Evolutionary conservation across 2,797 vertebrate genomes (phyloP).

Genomic region (Melanotaenia pygmaea): DNA sequence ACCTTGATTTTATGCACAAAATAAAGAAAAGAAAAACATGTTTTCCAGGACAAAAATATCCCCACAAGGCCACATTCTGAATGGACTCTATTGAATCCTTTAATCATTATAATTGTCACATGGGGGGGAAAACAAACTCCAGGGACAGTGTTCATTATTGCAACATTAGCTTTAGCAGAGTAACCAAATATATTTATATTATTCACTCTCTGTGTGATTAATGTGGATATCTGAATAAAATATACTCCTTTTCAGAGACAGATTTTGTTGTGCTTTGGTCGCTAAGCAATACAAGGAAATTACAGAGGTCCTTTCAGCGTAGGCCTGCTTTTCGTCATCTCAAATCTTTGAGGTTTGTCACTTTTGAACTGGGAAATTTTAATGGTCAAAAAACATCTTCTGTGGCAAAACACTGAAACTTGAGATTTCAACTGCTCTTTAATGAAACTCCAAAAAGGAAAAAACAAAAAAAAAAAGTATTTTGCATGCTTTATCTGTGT

Average conservation of each 20-base stretch:
- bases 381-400: constrained; percentile 5
- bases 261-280: constrained; percentile 32
- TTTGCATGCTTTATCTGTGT: neutral
- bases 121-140: constrained; percentile 14
- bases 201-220: constrained; percentile 32
- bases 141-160: constrained; percentile 20
- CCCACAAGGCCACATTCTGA: constrained; percentile 21
- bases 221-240: constrained; percentile 47
- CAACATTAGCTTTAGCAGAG: constrained; percentile 13
- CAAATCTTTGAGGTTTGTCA: neutral
- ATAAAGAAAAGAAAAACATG: constrained; percentile 1
- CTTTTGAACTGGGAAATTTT: constrained; percentile 11
- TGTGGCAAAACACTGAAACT: constrained; percentile 23
- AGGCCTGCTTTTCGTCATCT: constrained; percentile 29
- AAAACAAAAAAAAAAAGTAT: neutral
- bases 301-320: neutral
- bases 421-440: neutral
- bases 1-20: constrained; percentile 51
- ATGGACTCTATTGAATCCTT: constrained; percentile 19
- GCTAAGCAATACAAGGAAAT: constrained; percentile 3
- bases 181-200: constrained; percentile 24
- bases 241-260: constrained; percentile 18
- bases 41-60: constrained; percentile 41
- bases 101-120: constrained; percentile 24
- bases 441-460: neutral